Percentiles rank a stretch among this genome's conserved stretches.
Evolutionary conservation across 2,888 invertebrate genomes (phyloP).

Genomic region (Octodonta nipae): DNA sequence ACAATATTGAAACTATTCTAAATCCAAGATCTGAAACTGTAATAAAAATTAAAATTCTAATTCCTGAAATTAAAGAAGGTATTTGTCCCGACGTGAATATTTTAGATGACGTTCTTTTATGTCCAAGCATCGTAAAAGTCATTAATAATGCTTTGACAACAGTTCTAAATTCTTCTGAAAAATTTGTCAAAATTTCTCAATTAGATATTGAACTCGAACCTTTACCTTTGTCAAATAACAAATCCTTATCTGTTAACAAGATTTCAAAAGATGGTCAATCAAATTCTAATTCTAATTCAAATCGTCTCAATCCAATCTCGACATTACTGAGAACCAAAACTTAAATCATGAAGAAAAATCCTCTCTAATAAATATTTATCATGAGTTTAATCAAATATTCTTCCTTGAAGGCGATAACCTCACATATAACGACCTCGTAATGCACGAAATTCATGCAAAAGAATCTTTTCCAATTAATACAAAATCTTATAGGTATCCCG

Average conservation of each 20-base stretch:
- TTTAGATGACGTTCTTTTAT: too few species aligned
- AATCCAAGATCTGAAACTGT: too few species aligned
- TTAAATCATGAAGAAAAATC: slow-evolving; percentile 20
- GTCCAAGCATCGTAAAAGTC: too few species aligned
- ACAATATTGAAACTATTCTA: too few species aligned
- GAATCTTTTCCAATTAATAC: slow-evolving; percentile 10
- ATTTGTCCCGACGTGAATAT: too few species aligned
- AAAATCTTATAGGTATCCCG: slow-evolving; percentile 21
- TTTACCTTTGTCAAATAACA: too few species aligned
- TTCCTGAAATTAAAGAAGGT: too few species aligned
- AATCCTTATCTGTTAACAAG: too few species aligned
- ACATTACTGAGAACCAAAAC: slow-evolving; percentile 10
- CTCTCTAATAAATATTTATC: slow-evolving; percentile 16
- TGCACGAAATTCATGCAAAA: slow-evolving; percentile 18
- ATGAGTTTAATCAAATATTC: slow-evolving; percentile 19
- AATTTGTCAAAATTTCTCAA: slow-evolving; percentile 11
- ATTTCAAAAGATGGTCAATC: not conserved
- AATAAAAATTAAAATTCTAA: too few species aligned
- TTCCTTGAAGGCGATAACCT: slow-evolving; percentile 17
- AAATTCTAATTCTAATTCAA: slow-evolving; percentile 2
- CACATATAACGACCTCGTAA: slow-evolving; percentile 14
- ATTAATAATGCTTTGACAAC: too few species aligned
- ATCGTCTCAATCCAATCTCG: slow-evolving; percentile 3
- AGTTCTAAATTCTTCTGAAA: slow-evolving; percentile 13
- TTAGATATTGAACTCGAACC: too few species aligned